Conservation (phyloP, 1,140 invertebrate genomes). For the Heliothis subflexa region DNA sequence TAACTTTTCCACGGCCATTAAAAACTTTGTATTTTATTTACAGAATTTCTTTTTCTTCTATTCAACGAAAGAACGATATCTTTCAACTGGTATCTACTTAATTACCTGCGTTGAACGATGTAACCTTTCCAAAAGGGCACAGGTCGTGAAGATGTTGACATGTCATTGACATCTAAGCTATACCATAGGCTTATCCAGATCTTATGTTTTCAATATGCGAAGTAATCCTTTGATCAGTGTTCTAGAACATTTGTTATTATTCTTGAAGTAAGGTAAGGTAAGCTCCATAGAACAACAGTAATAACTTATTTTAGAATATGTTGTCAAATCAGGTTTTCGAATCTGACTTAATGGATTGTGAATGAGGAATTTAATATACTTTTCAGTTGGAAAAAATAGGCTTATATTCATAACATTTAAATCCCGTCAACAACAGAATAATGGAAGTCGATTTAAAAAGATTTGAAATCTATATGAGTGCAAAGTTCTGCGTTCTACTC, state of each 20-base stretch:
- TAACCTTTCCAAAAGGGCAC: slow-evolving; percentile 26
- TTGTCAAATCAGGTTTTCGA: neutral
- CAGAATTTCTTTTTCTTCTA: neutral
- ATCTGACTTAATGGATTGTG: neutral
- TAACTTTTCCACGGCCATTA: too few relatives aligned
- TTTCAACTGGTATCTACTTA: slow-evolving; percentile 9
- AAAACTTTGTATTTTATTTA: neutral
- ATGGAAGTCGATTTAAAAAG: too few relatives aligned
- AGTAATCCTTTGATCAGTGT: slow-evolving; percentile 38
- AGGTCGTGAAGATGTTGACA: slow-evolving; percentile 31
- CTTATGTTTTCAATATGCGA: slow-evolving; percentile 37
- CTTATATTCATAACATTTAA: neutral
- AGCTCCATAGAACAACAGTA: neutral
- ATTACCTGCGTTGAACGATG: neutral
- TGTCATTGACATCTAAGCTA: slow-evolving; percentile 4
- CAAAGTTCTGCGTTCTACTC: too few relatives aligned
- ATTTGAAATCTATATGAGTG: too few relatives aligned
- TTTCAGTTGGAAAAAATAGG: neutral
- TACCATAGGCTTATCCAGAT: slow-evolving; percentile 19
- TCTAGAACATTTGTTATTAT: slow-evolving; percentile 11
- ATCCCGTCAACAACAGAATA: too few relatives aligned
- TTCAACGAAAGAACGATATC: neutral
- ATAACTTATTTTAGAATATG: neutral
- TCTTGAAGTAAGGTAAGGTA: neutral
- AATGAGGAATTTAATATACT: neutral